These are phyloP conservation scores for Melanocharis versteri DNA, from an alignment of 2,113 vertebrate species.

Conservation along the genomic window DNA sequence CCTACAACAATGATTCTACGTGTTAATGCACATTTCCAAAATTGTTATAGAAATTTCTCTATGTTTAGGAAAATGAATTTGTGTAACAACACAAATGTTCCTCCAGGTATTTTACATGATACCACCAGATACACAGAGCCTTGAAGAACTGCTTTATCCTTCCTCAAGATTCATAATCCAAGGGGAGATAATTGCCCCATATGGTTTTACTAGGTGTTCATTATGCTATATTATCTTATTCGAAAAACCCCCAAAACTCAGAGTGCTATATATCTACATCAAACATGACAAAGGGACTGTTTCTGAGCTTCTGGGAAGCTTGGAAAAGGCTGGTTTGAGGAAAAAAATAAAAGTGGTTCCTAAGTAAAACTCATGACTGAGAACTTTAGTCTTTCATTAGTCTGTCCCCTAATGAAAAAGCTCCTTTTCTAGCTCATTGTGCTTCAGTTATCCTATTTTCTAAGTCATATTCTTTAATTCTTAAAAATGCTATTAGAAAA, in stretches of 20 bases:
- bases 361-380: neutral
- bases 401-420: constrained; percentile 55
- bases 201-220: neutral
- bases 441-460: constrained; percentile 66
- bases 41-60: constrained; percentile 58
- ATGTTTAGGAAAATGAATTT: constrained; percentile 50
- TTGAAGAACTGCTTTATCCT: constrained; percentile 6
- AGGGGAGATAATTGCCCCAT: constrained; percentile 6
- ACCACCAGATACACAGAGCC: constrained; percentile 11
- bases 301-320: neutral
- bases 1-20: constrained; percentile 63
- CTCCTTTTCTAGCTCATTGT: constrained; percentile 69
- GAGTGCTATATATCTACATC: neutral
- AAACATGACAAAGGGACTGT: neutral
- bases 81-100: constrained; percentile 16
- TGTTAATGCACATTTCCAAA: constrained; percentile 69
- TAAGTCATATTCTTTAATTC: constrained; percentile 65
- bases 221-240: neutral
- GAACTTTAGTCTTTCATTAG: neutral
- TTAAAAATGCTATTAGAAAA: constrained; percentile 73
- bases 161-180: constrained; percentile 26
- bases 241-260: neutral
- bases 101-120: constrained; percentile 46
- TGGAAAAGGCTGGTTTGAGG: neutral
- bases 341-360: neutral